Percentiles rank a stretch among this genome's conserved stretches.
These are phyloP conservation scores for Poliocrania exsul DNA, from an alignment of 2,797 vertebrate genomes.

Conservation along the genomic window DNA sequence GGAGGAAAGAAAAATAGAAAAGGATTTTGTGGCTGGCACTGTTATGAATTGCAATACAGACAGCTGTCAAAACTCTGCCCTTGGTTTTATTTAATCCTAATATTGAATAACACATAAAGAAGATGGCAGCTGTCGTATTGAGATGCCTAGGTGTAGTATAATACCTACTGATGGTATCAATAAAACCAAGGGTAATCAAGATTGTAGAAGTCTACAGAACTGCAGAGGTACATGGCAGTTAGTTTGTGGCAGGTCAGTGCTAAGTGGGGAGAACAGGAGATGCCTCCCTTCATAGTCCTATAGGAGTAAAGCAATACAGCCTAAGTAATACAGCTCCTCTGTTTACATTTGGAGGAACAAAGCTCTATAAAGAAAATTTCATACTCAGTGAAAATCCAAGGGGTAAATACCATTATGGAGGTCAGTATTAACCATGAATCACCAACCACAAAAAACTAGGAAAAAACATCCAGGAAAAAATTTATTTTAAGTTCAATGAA, in stretches of 20 bases:
- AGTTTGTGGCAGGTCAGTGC: background rate
- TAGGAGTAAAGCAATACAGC: background rate
- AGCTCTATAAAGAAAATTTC: background rate
- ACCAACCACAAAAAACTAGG: fast-evolving
- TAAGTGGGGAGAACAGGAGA: background rate
- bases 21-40: background rate
- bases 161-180: fast-evolving
- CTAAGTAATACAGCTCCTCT: background rate
- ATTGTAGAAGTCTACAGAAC: background rate
- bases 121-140: background rate
- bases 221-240: background rate
- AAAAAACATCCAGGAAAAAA: background rate
- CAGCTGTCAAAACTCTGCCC: background rate
- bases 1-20: background rate
- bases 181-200: background rate
- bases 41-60: background rate
- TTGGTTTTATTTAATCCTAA: background rate
- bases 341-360: background rate
- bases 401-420: background rate
- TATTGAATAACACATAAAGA: background rate
- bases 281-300: background rate
- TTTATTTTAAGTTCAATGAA: background rate
- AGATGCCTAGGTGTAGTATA: background rate
- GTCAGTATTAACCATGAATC: background rate
- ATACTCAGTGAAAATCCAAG: background rate